Base-by-base conservation (phyloP, 2,888 invertebrate genomes). In the Acheta domesticus region DNA sequence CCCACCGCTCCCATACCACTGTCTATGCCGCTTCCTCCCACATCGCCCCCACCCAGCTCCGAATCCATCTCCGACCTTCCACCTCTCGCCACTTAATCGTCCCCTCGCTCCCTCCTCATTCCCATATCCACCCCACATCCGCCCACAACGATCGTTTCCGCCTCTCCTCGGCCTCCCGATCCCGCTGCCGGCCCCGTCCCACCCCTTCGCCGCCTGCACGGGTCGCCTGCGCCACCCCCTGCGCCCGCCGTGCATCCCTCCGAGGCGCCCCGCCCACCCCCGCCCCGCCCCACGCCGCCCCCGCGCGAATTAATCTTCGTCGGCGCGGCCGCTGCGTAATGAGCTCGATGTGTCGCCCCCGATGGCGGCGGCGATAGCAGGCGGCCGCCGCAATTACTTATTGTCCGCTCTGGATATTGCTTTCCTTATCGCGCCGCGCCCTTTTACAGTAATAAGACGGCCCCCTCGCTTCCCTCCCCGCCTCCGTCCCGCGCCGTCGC, bases 301-400 rank as follows among this genome's bases (percentile, higher is more conserved):
- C 62, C 62, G 62, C 62, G 62, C 62, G 62, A 62, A 62, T 62
- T 62, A 62, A 62, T 62, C 62, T 62, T 62, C 16, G 62, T 62
- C 62, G 62, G 62, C 62, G 62, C 62, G 62, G 62, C 62, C 62
- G 62, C 62, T 62, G 62, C 62, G 62, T 62, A 62, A 62, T 62
- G 62, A 62, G 62, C 62, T 62, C 16, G 62, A 62, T 62, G 62
- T 62, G 62, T 62, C 62, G 62, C 62, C 62, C 62, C 62, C 62
- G 62, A 62, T 62, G 62, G 62, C 62, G 62, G 16, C 62, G 62
- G 62, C 62, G 62, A 62, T 62, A 62, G 62, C 16, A 62, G 14
- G 62, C n/a, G 62, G n/a, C 62, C 62, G 62, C 62, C 62, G 62
- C 62, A 62, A 62, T 62, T 62, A 62, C 62, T 62, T 62, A 62